phyloP scores from a whole-genome alignment of 1,140 invertebrate species.

The Phthorimaea operculella region DNA sequence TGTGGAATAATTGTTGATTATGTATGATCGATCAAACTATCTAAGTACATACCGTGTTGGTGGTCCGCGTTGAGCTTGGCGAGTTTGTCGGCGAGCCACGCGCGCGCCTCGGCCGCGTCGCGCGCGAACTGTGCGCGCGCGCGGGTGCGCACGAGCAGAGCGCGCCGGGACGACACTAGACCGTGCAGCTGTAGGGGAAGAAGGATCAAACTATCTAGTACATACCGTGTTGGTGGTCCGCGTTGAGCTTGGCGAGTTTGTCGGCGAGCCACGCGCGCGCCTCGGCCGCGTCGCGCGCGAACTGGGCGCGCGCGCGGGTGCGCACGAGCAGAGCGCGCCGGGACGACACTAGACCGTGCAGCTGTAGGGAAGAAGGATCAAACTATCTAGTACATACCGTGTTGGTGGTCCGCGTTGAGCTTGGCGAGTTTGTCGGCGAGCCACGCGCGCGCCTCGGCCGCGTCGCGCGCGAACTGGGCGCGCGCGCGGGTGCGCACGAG shows the following conservation, averaged over 20 bases:
- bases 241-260: slow-evolving; percentile 89
- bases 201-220: too few species aligned
- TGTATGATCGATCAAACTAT: too few species aligned
- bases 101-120: slow-evolving; percentile 88
- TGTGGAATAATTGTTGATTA: too few species aligned
- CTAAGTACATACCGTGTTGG: slow-evolving; percentile 34
- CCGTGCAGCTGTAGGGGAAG: slow-evolving; percentile 67
- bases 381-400: too few species aligned
- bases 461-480: slow-evolving; percentile 91
- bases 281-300: slow-evolving; percentile 89
- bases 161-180: slow-evolving; percentile 72
- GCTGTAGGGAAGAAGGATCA: slow-evolving; percentile 28
- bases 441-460: slow-evolving; percentile 89
- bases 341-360: slow-evolving; percentile 73
- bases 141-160: slow-evolving; percentile 81
- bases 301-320: slow-evolving; percentile 87
- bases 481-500: slow-evolving; percentile 86
- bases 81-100: slow-evolving; percentile 94
- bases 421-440: slow-evolving; percentile 94
- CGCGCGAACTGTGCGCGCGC: slow-evolving; percentile 91
- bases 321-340: slow-evolving; percentile 79
- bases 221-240: slow-evolving; percentile 69
- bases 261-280: slow-evolving; percentile 94
- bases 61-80: slow-evolving; percentile 85
- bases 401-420: slow-evolving; percentile 76